phyloP scores from a whole-genome alignment of 2,113 vertebrate genomes.

The Oreochromis aureus region DNA sequence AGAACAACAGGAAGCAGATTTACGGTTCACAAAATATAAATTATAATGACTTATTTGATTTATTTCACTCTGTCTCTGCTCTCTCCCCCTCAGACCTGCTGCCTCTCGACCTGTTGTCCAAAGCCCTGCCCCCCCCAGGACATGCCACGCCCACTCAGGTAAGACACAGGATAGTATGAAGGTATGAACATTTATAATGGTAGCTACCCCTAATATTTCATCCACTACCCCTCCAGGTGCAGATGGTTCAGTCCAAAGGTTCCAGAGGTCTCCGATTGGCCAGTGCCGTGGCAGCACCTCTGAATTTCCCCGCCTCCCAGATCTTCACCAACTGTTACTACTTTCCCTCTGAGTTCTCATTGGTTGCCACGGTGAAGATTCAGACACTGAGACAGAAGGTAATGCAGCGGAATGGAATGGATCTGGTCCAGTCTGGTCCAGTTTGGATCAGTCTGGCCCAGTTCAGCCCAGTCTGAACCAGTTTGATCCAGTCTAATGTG shows the following conservation, averaged over 20 bases:
- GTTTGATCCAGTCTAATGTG: neutral
- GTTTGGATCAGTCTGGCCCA: neutral
- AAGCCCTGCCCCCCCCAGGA: conserved; percentile 49
- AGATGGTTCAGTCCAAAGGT: conserved; percentile 76
- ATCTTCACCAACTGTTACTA: conserved; percentile 82
- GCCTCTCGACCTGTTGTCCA: conserved; percentile 85
- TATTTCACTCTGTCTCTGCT: neutral
- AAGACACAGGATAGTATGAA: neutral
- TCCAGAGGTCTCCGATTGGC: conserved; percentile 76
- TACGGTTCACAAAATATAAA: neutral
- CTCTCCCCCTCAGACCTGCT: conserved; percentile 75
- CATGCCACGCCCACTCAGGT: conserved; percentile 36
- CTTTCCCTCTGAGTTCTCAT: conserved; percentile 89
- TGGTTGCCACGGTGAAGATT: conserved; percentile 79
- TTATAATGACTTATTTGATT: neutral
- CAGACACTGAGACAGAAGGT: conserved; percentile 53
- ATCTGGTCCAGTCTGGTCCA: neutral
- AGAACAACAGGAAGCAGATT: neutral
- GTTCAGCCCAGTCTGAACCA: fast-evolving
- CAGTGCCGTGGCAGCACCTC: neutral
- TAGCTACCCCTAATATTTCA: neutral
- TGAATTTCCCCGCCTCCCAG: conserved; percentile 81
- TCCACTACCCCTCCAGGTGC: conserved; percentile 37
- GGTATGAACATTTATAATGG: neutral
- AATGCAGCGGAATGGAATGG: neutral